Conservation (phyloP, 1,140 invertebrate genomes). For the Drosophila serrata region DNA sequence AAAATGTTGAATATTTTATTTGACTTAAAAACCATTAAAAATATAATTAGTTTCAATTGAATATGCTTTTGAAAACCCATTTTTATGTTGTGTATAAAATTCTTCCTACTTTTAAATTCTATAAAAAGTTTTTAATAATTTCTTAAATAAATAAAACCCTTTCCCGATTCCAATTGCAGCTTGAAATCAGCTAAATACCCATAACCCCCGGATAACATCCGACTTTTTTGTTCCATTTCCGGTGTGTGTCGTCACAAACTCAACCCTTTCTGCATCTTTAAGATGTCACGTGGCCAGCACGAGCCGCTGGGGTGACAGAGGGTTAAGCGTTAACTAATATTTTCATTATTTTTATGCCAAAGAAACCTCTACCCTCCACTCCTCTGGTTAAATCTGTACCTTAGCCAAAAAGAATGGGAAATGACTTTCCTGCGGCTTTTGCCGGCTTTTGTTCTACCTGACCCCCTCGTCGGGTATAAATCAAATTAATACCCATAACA, state of each 20-base stretch:
- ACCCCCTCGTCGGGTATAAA: slow-evolving; percentile 27
- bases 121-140: too few species aligned
- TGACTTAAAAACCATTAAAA: too few species aligned
- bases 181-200: slow-evolving; percentile 7
- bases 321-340: slow-evolving; percentile 66
- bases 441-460: slow-evolving; percentile 45
- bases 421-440: slow-evolving; percentile 52
- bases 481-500: slow-evolving; percentile 59
- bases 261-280: slow-evolving; percentile 56
- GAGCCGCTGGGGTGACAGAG: slow-evolving; percentile 29
- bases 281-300: slow-evolving; percentile 61
- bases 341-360: slow-evolving; percentile 39
- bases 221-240: slow-evolving; percentile 25
- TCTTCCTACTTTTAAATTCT: too few species aligned
- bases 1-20: too few species aligned
- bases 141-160: neutral
- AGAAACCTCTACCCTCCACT: neutral
- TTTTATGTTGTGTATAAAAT: too few species aligned
- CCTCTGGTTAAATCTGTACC: neutral
- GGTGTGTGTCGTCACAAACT: slow-evolving; percentile 19
- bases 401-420: slow-evolving; percentile 9
- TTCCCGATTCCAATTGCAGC: neutral
- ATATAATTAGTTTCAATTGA: too few species aligned
- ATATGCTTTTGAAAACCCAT: too few species aligned
- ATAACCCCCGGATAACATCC: neutral